These are phyloP conservation scores for Toxotes lorentzi DNA, from an alignment of 2,797 vertebrate species.

Conservation along the genomic window DNA sequence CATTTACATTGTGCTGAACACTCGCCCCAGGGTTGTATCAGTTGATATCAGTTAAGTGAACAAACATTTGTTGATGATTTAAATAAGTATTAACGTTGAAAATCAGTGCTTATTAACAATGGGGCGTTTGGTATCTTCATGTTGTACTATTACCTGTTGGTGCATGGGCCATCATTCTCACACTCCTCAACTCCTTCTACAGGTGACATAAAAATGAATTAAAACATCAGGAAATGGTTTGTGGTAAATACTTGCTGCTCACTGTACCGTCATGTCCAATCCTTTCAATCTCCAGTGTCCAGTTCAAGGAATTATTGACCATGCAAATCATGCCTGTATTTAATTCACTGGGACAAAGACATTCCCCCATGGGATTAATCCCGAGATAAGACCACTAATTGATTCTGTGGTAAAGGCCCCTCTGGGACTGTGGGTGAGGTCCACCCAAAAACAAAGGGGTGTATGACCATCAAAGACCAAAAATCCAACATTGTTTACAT, in stretches of 20 bases:
- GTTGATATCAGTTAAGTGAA: neutral
- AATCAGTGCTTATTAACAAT: neutral
- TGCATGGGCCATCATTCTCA: neutral
- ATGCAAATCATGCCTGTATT: slow-evolving; percentile 49
- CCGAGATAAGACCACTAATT: slow-evolving; percentile 56
- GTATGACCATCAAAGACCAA: slow-evolving; percentile 32
- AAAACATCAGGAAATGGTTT: neutral
- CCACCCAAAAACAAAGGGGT: slow-evolving; percentile 41
- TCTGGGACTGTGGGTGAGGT: slow-evolving; percentile 23
- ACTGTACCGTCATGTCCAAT: slow-evolving; percentile 40
- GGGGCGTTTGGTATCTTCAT: neutral
- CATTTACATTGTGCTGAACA: neutral
- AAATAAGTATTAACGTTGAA: neutral
- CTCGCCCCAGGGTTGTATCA: neutral
- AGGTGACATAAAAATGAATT: neutral
- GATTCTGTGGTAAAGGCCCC: slow-evolving; percentile 38
- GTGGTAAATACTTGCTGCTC: neutral
- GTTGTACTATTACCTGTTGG: neutral
- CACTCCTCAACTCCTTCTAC: neutral
- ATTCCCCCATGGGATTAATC: slow-evolving; percentile 64
- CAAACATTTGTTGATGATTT: neutral
- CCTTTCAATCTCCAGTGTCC: slow-evolving; percentile 32
- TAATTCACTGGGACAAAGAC: slow-evolving; percentile 63
- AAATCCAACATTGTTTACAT: slow-evolving; percentile 14
- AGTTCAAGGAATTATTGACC: slow-evolving; percentile 42